Conservation (phyloP, 2,888 invertebrate genomes). For the Oscheius sp. region DNA sequence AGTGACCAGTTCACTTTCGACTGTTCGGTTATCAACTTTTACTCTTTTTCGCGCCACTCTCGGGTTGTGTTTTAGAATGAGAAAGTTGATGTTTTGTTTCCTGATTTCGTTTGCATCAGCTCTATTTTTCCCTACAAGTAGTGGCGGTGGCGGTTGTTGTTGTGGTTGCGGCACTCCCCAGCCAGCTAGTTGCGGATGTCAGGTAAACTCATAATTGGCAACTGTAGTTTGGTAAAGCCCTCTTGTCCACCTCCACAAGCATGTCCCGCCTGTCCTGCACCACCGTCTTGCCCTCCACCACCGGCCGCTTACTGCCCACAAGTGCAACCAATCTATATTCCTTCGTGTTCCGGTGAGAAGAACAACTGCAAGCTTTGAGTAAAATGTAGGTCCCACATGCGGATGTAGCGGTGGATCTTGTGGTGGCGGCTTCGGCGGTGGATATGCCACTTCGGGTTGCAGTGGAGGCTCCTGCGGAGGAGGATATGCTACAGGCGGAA, state of each 20-base stretch:
- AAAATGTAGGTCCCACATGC: constrained; percentile 23
- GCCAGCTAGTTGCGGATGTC: constrained; percentile 54
- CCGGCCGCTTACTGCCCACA: constrained; percentile 53
- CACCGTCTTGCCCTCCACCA: constrained; percentile 54
- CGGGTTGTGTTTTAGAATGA: constrained; percentile 10
- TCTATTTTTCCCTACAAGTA: constrained; percentile 42
- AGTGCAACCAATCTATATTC: constrained; percentile 51
- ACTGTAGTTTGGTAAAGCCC: neutral
- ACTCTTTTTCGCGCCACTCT: neutral
- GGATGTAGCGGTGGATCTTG: constrained; percentile 30
- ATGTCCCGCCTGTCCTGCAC: constrained; percentile 49
- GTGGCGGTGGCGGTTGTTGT: constrained; percentile 54
- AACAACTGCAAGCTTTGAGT: neutral
- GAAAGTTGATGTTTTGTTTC: neutral
- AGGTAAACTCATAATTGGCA: neutral
- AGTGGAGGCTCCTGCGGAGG: constrained; percentile 37
- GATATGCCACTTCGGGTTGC: constrained; percentile 17
- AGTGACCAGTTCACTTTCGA: constrained; percentile 6
- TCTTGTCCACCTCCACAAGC: constrained; percentile 40
- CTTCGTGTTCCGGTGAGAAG: constrained; percentile 20
- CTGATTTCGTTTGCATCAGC: constrained; percentile 11
- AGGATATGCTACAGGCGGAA: constrained; percentile 28
- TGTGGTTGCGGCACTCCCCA: constrained; percentile 58
- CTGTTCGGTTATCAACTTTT: constrained; percentile 2
- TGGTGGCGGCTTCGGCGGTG: constrained; percentile 10